Conservation (phyloP, 2,888 invertebrate genomes). For the Troides oblongomaculatus region DNA sequence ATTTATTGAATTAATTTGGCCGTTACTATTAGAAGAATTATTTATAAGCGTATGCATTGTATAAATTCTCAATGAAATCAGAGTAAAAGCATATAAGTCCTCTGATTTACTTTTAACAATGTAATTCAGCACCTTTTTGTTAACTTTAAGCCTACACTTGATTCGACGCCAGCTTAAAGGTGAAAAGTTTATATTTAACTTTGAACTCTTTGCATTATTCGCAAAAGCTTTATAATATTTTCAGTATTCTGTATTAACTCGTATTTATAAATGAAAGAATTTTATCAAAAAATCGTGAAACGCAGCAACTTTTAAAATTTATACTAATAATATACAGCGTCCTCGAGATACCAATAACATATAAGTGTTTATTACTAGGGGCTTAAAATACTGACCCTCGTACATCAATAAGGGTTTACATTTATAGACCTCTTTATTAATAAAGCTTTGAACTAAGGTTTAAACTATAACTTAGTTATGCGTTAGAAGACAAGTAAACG, state of each 20-base stretch:
- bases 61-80: neutral
- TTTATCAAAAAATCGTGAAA: neutral
- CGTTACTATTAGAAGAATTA: neutral
- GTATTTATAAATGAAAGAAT: neutral
- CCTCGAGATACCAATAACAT: no score
- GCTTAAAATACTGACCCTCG: no score
- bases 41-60: neutral
- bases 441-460: neutral
- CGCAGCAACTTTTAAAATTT: neutral
- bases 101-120: neutral
- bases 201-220: neutral
- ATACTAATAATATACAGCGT: no score
- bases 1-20: neutral
- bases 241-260: neutral
- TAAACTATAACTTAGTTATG: neutral
- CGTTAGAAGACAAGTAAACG: neutral
- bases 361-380: no score
- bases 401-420: no score
- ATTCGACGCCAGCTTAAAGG: neutral
- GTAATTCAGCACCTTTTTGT: neutral
- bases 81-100: neutral
- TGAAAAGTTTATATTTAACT: neutral
- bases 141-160: neutral
- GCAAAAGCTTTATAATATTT: neutral
- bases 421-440: neutral